phyloP scores from a whole-genome alignment of 2,113 vertebrate species.

The Tauraco erythrolophus region DNA sequence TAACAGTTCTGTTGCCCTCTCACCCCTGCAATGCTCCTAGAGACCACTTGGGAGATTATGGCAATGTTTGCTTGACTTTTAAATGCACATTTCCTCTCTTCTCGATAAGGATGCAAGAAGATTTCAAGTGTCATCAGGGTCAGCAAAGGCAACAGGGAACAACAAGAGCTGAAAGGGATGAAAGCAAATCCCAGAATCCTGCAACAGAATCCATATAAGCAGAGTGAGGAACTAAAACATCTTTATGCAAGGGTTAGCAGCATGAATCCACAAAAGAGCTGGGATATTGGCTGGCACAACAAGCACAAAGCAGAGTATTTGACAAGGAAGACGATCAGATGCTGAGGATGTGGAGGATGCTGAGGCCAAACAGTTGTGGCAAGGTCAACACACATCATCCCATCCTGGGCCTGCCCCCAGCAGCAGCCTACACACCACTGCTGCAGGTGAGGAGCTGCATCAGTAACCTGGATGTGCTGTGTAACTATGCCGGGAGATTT shows the following conservation, averaged over 20 bases:
- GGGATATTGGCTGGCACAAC: background rate
- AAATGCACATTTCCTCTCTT: background rate
- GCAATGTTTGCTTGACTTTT: background rate
- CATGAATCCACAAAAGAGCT: background rate
- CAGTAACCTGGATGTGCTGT: background rate
- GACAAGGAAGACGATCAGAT: background rate
- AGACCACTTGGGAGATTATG: background rate
- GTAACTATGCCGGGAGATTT: background rate
- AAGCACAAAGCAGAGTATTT: background rate
- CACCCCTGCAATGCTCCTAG: background rate
- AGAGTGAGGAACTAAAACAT: background rate
- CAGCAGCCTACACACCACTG: background rate
- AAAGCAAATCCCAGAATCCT: background rate
- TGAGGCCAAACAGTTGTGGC: background rate
- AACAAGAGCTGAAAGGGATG: background rate
- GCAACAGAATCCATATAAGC: background rate
- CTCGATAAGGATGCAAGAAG: background rate
- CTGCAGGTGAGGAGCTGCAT: background rate
- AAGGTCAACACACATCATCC: background rate
- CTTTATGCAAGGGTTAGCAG: background rate
- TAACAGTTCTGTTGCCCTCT: background rate
- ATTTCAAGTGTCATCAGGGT: background rate
- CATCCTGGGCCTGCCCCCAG: background rate
- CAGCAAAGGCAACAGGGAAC: background rate
- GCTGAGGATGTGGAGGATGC: background rate